Evolutionary conservation across 1,140 invertebrate genomes (phyloP), one percentile per base, ranked within the genome.

Genomic region (Hycleus phaleratus): DNA sequence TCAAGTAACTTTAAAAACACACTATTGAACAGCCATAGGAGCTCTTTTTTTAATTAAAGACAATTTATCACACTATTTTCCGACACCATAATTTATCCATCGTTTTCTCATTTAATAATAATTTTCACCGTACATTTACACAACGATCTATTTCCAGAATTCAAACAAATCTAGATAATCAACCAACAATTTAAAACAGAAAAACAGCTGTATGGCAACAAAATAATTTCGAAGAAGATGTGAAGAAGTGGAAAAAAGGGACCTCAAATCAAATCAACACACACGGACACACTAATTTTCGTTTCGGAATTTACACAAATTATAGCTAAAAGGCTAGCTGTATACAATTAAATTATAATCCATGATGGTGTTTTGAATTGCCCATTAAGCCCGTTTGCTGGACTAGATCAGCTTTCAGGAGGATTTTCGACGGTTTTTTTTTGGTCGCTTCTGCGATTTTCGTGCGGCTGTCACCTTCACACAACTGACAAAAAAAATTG

Each of bases 21-120:
- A 55, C 61, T 68, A 70, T 55, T 67, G 54, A 60, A 67, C 64
- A 64, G 63, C 68, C 68, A 70, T 70, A 49, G 64, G 63, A 63
- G 61, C 47, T 64, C 3, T 32, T 32, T 5, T 5, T 32, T 32
- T 7, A 32, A 32, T 7, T 56, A 58, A 59, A 67, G 60, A 61
- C 56, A 60, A 63, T 62, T 65, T 64, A 68, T 68, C 63, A 68
- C 63, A 67, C 65, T 64, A 61, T 67, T 58, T 62, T 67, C 57
- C 60, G 60, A 64, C 67, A 42, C 40, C 40, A 42, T 9, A 42
- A 42, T 42, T 42, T 42, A 42, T 42, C 40, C 40, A 42, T 42
- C 32, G 32, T 32, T 32, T 32, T 32, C 32, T 32, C 32, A 32
- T 32, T 7, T 4, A 32, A 18, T 18, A 18, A 18, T 18, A 18